phyloP scores from a whole-genome alignment of 1,140 invertebrate species.

The Procambarus virginalis region DNA sequence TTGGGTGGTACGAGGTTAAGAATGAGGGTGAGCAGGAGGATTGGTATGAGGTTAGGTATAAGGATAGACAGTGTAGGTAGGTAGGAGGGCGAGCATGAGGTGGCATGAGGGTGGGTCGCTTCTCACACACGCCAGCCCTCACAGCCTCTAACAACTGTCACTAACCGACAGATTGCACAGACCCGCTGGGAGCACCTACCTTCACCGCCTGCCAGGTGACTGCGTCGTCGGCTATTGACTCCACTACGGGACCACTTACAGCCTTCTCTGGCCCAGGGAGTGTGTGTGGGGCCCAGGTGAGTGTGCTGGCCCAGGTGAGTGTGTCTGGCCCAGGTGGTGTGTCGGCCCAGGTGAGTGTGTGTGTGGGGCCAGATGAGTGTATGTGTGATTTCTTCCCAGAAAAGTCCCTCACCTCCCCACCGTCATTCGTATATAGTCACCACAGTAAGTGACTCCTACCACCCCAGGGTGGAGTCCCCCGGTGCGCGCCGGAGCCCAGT shows the following conservation, averaged over 20 bases:
- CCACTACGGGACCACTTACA: slow-evolving; percentile 7
- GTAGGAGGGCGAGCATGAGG: slow-evolving; percentile 3
- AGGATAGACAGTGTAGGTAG: too few relatives aligned
- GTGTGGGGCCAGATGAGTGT: slow-evolving; percentile 27
- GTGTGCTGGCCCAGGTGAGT: neutral
- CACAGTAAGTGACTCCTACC: too few relatives aligned
- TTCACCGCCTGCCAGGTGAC: slow-evolving; percentile 41
- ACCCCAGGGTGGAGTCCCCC: slow-evolving; percentile 59
- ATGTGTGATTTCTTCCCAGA: neutral
- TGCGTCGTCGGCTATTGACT: slow-evolving; percentile 52
- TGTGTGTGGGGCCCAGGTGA: slow-evolving; percentile 19
- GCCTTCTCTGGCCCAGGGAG: slow-evolving; percentile 13
- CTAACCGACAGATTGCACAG: slow-evolving; percentile 20
- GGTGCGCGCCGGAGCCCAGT: slow-evolving; percentile 29
- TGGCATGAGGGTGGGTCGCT: neutral
- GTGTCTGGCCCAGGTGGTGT: slow-evolving; percentile 20
- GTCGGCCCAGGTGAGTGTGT: neutral
- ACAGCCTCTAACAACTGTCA: neutral
- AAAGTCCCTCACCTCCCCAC: neutral
- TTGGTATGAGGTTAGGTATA: too few relatives aligned
- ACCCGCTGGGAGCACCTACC: neutral
- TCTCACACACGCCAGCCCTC: neutral
- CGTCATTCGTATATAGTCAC: too few relatives aligned
- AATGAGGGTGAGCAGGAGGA: too few relatives aligned
- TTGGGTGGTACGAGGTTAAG: too few relatives aligned